Percentiles rank a stretch among this genome's conserved stretches.
These are phyloP conservation scores for Paraplagusia blochii DNA, from an alignment of 2,113 vertebrate genomes.

Conservation along the genomic window DNA sequence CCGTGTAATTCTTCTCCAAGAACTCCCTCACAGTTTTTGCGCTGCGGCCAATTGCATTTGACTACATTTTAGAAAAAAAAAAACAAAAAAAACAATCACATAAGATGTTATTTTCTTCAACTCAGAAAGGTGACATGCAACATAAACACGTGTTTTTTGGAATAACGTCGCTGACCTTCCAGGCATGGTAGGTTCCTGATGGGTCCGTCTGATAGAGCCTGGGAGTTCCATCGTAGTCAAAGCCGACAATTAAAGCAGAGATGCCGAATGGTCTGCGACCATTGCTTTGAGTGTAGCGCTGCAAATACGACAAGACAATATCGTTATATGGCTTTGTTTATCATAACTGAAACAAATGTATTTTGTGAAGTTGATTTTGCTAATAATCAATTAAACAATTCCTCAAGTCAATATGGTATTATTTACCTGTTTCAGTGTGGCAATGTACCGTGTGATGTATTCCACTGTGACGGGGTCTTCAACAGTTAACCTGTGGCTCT, in stretches of 20 bases:
- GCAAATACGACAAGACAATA: constrained; percentile 1
- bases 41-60: constrained; percentile 80
- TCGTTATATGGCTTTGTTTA: not conserved
- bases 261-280: constrained; percentile 82
- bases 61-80: constrained; percentile 47
- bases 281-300: constrained; percentile 82
- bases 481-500: constrained; percentile 87
- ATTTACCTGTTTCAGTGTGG: constrained; percentile 85
- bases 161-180: constrained; percentile 74
- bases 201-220: constrained; percentile 83
- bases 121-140: too few relatives aligned
- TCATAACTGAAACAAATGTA: not conserved
- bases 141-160: not conserved
- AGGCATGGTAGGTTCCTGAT: constrained; percentile 83
- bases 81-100: not conserved
- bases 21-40: constrained; percentile 83
- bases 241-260: constrained; percentile 83
- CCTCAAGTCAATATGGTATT: not conserved
- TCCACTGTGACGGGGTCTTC: constrained; percentile 89
- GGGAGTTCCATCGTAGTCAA: constrained; percentile 80
- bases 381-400: not conserved
- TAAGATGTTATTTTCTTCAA: not conserved
- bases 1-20: constrained; percentile 83
- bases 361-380: not conserved
- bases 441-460: constrained; percentile 89